Base-by-base conservation (phyloP, 2,888 invertebrate genomes). In the Drosophila buzzatii region DNA sequence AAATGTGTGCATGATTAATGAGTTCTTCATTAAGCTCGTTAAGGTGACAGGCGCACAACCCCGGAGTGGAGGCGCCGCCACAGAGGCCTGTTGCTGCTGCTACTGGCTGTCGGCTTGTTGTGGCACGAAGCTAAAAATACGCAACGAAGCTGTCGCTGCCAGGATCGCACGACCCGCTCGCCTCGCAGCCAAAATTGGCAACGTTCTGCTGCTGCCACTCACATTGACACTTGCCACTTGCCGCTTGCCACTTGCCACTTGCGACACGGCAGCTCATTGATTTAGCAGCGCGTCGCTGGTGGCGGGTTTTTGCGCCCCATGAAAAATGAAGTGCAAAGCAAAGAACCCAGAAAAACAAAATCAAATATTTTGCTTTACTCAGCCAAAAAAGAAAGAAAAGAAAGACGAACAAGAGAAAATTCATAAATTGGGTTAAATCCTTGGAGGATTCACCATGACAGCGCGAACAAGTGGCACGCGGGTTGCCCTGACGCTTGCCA, bases 361-460 rank as follows among this genome's bases (percentile, higher is more conserved):
- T 89, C 85, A 86, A 86, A 88, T 85, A 83, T 85, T 88, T 88
- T 83, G 73, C 83, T 88, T 85, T 65, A 57, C 61, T 42, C 66
- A 56, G 60, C 47, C 55, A 64, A 67, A 52, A 56, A 51, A 47
- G 31, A 61, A 55, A 16, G 20, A 59, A 39, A 66, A 76, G 7
- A 55, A 74, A 49, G 57, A 57, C 59, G 59, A 55, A 68, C 41
- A 58, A 45, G 56, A 70, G 56, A 52, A 79, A 76, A 81, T 88
- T 84, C 85, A 90, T 91, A 90, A 91, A 91, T 91, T 91, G 91
- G 84, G 89, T 90, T 85, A 87, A 90, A 80, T 91, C 91, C 91
- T 90, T 89, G 66, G 91, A 91, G 85, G 91, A 91, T 85, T 90
- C 81, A 64, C 86, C 90, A 85, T 89, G 86, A 89, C 90, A 89